Conservation (phyloP, 2,888 invertebrate genomes). For the Liopterus haemorrhoidalis region DNA sequence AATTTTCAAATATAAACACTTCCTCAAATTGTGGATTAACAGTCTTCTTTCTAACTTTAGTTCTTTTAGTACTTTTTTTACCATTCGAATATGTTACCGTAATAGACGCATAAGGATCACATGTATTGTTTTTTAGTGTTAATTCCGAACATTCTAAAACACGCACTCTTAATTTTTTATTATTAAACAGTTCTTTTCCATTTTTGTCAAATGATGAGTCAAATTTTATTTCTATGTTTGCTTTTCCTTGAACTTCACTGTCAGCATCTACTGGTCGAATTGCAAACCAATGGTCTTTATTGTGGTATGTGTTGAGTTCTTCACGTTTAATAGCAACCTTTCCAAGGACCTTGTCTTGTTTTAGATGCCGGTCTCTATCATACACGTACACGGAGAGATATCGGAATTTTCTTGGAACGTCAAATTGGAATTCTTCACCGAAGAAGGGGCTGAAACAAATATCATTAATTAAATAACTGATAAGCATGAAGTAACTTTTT, state of each 20-base stretch:
- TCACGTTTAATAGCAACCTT: conserved; percentile 85
- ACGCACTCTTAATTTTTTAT: conserved; percentile 52
- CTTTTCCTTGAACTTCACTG: conserved; percentile 87
- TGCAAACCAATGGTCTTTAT: conserved; percentile 90
- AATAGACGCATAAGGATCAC: conserved; percentile 84
- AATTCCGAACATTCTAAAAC: conserved; percentile 82
- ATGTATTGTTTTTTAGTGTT: conserved; percentile 82
- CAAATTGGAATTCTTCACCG: conserved; percentile 89
- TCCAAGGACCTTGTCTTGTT: conserved; percentile 76
- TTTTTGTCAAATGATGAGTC: conserved; percentile 52
- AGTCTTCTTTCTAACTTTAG: conserved; percentile 85
- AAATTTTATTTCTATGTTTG: conserved; percentile 72
- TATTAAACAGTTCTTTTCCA: conserved; percentile 45
- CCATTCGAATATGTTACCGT: conserved; percentile 75
- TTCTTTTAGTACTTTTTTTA: conserved; percentile 70
- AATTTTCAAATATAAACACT: conserved; percentile 69
- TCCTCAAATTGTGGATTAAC: conserved; percentile 86
- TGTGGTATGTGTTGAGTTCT: conserved; percentile 79
- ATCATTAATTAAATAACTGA: no score
- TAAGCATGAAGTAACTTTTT: no score
- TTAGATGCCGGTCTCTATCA: conserved; percentile 77
- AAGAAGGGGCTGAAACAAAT: conserved; percentile 72
- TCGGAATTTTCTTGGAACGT: conserved; percentile 83
- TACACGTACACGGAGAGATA: conserved; percentile 84
- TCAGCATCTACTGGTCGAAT: conserved; percentile 80